Percentiles rank a stretch among this genome's conserved stretches.
These are phyloP conservation scores for Spilogale gracilis DNA, from an alignment of 2,113 vertebrate genomes.

Conservation along the genomic window DNA sequence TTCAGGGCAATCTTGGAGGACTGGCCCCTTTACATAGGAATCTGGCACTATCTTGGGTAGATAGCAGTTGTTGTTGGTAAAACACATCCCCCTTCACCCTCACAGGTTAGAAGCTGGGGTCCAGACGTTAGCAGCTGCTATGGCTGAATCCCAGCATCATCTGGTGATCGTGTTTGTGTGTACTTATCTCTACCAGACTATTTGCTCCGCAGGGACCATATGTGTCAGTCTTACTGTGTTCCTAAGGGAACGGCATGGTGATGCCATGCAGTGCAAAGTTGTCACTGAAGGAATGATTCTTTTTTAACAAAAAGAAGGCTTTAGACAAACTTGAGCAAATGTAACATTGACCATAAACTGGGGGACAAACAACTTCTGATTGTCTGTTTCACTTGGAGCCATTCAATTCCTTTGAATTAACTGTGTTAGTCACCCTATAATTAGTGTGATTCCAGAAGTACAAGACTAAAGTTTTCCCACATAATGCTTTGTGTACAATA, in stretches of 20 bases:
- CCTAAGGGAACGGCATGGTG: neutral
- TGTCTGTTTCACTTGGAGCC: neutral
- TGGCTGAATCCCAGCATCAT: neutral
- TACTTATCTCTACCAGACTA: neutral
- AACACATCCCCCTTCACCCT: neutral
- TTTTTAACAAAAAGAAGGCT: neutral
- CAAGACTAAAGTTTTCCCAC: neutral
- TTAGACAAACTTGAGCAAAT: constrained; percentile 37
- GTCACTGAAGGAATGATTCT: neutral
- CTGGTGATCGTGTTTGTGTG: neutral
- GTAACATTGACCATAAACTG: neutral
- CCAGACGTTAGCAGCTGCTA: neutral
- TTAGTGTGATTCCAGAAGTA: neutral
- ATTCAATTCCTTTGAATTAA: constrained; percentile 46
- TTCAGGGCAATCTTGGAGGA: neutral
- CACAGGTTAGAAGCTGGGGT: neutral
- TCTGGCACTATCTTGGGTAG: neutral
- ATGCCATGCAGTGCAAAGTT: neutral
- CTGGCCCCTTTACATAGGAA: neutral
- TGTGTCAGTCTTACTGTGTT: neutral
- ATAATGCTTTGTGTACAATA: constrained; percentile 20
- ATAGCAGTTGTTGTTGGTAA: neutral
- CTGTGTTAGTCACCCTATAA: neutral
- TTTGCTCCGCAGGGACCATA: neutral
- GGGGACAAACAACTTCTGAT: neutral